These are phyloP conservation scores for Caenorhabditis sp. DNA, from an alignment of 2,888 invertebrate genomes.

Conservation along the genomic window DNA sequence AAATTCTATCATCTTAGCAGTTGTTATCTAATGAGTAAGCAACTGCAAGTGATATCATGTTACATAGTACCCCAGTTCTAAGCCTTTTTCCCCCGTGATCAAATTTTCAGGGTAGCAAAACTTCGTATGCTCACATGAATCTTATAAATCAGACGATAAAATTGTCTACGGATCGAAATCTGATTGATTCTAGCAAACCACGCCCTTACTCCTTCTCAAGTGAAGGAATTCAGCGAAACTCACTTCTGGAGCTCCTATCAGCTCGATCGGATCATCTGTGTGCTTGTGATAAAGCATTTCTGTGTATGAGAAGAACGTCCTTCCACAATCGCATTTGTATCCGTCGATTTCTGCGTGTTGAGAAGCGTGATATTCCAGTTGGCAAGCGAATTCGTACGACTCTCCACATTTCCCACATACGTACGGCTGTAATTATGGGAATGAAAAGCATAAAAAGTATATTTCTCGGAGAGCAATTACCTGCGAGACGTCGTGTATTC, in stretches of 20 bases:
- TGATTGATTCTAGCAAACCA: no score
- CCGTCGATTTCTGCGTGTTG: conserved; percentile 81
- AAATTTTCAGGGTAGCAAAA: neutral
- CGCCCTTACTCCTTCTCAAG: no score
- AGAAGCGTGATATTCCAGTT: conserved; percentile 81
- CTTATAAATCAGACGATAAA: no score
- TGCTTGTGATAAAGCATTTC: conserved; percentile 83
- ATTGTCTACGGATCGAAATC: no score
- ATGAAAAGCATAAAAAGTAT: neutral
- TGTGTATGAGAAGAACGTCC: conserved; percentile 82
- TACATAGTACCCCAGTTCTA: conserved; percentile 5
- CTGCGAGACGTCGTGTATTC: conserved; percentile 81
- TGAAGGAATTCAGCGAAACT: neutral
- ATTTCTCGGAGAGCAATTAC: conserved; percentile 56
- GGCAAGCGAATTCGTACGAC: conserved; percentile 81
- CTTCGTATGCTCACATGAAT: neutral
- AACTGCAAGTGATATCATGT: conserved; percentile 24
- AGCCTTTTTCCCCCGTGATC: neutral
- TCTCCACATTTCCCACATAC: conserved; percentile 82
- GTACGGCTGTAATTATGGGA: conserved; percentile 77
- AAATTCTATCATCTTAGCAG: conserved; percentile 16
- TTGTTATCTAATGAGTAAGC: conserved; percentile 20
- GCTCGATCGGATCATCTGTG: conserved; percentile 75
- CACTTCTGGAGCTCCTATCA: conserved; percentile 63
- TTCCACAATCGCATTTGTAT: conserved; percentile 83